phyloP scores from a whole-genome alignment of 2,797 vertebrate genomes.

The Enteromius argenteus region DNA sequence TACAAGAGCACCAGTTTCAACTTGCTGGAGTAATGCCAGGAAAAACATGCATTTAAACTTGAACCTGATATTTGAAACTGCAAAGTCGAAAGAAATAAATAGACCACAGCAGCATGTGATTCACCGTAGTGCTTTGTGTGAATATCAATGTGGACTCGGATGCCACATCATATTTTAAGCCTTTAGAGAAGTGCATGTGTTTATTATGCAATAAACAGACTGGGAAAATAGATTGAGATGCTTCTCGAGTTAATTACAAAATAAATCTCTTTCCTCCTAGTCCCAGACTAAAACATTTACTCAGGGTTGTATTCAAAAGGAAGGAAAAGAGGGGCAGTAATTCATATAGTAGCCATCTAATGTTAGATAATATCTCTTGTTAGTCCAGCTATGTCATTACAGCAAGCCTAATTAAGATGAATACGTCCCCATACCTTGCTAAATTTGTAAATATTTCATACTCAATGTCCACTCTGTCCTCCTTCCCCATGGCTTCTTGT shows the following conservation, averaged over 20 bases:
- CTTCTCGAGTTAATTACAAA: not conserved
- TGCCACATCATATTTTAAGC: slow-evolving; percentile 16
- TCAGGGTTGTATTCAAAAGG: not conserved
- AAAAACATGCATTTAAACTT: slow-evolving; percentile 42
- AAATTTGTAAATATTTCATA: slow-evolving; percentile 71
- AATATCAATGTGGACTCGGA: slow-evolving; percentile 48
- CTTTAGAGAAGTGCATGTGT: not conserved
- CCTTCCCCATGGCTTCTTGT: slow-evolving; percentile 62
- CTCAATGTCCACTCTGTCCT: slow-evolving; percentile 73
- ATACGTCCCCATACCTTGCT: slow-evolving; percentile 69
- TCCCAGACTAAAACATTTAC: not conserved
- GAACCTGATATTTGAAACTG: slow-evolving; percentile 61
- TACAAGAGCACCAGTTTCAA: not conserved
- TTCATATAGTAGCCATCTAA: not conserved
- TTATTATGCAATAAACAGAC: slow-evolving; percentile 14
- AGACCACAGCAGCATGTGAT: slow-evolving; percentile 64
- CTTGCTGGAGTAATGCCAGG: slow-evolving; percentile 11
- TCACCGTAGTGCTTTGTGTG: slow-evolving; percentile 29
- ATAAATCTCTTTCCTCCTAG: not conserved
- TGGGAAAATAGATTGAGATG: not conserved
- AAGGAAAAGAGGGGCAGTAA: not conserved
- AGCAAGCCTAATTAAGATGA: not conserved
- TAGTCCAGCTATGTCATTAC: not conserved
- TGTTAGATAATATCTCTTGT: not conserved
- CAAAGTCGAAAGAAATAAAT: slow-evolving; percentile 68